These are phyloP conservation scores for Amblyjoppa proteus DNA, from an alignment of 2,888 invertebrate genomes.

Conservation along the genomic window DNA sequence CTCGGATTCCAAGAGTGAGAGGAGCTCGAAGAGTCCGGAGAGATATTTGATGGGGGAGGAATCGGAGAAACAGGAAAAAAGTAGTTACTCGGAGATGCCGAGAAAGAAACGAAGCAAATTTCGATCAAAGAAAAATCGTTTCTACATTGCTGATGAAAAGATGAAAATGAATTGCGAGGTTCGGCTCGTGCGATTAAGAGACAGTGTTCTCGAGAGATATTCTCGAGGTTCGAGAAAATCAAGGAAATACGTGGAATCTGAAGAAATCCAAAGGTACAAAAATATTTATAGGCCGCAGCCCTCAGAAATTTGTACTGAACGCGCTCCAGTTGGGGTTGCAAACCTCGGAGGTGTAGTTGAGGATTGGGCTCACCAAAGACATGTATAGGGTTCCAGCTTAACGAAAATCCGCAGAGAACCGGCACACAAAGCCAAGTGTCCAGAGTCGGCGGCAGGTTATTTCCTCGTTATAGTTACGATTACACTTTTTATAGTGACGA, in stretches of 20 bases:
- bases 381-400: too few species aligned
- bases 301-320: too few species aligned
- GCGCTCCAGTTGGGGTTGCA: too few species aligned
- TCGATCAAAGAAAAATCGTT: conserved; percentile 68
- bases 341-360: too few species aligned
- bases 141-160: conserved; percentile 75
- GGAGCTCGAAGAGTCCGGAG: conserved; percentile 12
- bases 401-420: too few species aligned
- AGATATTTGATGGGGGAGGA: neutral
- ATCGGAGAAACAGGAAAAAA: neutral
- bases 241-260: conserved; percentile 76
- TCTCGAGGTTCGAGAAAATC: conserved; percentile 76
- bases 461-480: too few species aligned
- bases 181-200: conserved; percentile 72
- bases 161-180: conserved; percentile 74
- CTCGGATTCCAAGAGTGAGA: conserved; percentile 57
- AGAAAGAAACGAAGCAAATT: conserved; percentile 66
- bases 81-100: conserved; percentile 1
- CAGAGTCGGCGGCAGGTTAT: too few species aligned
- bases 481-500: too few species aligned
- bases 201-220: conserved; percentile 73
- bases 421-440: too few species aligned
- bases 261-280: conserved; percentile 79
- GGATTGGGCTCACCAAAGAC: too few species aligned
- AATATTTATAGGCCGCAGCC: neutral